These are phyloP conservation scores for Ellobius talpinus DNA, from an alignment of 2,113 vertebrate species.

Conservation along the genomic window DNA sequence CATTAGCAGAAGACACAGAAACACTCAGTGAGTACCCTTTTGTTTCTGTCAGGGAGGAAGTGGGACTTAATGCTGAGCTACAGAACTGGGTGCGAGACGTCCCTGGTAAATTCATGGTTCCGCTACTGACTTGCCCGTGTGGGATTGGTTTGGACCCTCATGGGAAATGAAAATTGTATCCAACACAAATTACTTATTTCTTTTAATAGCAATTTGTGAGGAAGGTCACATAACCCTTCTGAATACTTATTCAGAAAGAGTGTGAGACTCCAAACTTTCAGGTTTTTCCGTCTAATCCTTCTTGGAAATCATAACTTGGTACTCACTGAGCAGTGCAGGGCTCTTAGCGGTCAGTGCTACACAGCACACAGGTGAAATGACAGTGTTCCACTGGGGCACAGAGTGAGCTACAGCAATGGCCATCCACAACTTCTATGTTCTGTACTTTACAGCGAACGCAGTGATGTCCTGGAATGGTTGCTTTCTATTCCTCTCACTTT, in stretches of 20 bases:
- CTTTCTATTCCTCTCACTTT: constrained; percentile 36
- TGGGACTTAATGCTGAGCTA: constrained; percentile 73
- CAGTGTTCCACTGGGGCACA: not conserved
- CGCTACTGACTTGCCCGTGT: constrained; percentile 56
- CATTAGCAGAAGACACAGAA: constrained; percentile 74
- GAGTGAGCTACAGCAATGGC: not conserved
- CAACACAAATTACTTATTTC: constrained; percentile 57
- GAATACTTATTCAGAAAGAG: constrained; percentile 64
- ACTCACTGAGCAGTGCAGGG: not conserved
- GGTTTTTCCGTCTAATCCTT: constrained; percentile 47
- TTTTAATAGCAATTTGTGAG: constrained; percentile 68
- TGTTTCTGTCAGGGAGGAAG: constrained; percentile 80
- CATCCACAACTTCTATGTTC: not conserved
- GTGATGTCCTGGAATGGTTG: constrained; percentile 10
- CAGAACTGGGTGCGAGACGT: constrained; percentile 75
- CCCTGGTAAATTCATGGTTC: constrained; percentile 74
- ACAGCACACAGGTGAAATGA: not conserved
- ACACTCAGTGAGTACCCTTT: constrained; percentile 77
- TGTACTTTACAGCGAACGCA: not conserved
- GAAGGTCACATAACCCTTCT: constrained; percentile 63
- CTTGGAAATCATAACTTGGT: constrained; percentile 41
- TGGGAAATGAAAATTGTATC: constrained; percentile 64
- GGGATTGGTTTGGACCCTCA: constrained; percentile 66
- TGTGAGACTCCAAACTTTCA: constrained; percentile 47
- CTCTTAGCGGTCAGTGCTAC: not conserved